Evolutionary conservation across 2,797 vertebrate species (phyloP).

Genomic region (Ataeniobius toweri): DNA sequence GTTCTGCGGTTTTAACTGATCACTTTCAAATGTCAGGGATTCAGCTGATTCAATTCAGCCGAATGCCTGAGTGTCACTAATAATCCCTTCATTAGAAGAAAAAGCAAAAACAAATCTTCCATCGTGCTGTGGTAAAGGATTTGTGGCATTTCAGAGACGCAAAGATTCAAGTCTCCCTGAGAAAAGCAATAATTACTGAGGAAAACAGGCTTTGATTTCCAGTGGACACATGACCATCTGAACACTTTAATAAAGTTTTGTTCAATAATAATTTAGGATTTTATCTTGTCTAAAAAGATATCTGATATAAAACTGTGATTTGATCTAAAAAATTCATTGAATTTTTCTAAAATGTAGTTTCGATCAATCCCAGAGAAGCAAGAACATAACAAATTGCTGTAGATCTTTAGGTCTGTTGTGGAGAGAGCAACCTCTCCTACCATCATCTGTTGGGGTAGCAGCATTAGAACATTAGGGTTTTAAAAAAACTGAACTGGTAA

Average conservation of each 20-base stretch:
- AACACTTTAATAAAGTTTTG: background rate
- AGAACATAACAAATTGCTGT: background rate
- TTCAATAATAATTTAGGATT: too few relatives aligned
- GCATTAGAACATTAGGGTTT: background rate
- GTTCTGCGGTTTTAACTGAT: constrained; percentile 35
- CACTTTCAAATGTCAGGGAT: constrained; percentile 52
- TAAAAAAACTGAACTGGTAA: background rate
- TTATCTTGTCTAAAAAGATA: too few relatives aligned
- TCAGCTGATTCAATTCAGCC: constrained; percentile 28
- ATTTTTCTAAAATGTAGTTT: too few relatives aligned
- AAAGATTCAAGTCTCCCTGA: background rate
- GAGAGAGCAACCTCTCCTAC: background rate
- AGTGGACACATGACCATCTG: too few relatives aligned
- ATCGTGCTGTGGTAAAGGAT: background rate
- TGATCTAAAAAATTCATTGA: too few relatives aligned
- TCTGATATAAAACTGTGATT: too few relatives aligned
- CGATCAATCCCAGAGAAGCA: too few relatives aligned
- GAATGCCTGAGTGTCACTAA: constrained; percentile 19
- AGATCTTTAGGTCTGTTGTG: background rate
- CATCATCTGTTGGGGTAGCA: background rate
- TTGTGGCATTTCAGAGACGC: background rate
- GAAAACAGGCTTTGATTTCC: background rate
- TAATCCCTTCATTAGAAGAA: constrained; percentile 19
- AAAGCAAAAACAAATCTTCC: constrained; percentile 17
- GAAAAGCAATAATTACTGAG: background rate